phyloP scores from a whole-genome alignment of 2,888 invertebrate species.

The Escarpia spicata region DNA sequence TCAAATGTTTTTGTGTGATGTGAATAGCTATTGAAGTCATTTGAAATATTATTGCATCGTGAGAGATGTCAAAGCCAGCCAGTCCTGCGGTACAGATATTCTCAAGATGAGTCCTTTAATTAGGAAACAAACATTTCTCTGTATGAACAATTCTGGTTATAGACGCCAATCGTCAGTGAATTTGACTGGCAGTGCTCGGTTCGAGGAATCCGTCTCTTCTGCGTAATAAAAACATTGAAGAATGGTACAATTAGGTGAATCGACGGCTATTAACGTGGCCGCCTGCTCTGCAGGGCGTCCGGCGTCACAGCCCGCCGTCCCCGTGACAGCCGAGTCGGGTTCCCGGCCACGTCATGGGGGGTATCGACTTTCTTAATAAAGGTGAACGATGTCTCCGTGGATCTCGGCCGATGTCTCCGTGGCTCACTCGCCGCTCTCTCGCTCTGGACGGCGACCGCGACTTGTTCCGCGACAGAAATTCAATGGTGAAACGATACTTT shows the following conservation, averaged over 20 bases:
- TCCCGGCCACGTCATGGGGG: background rate
- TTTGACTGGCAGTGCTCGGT: background rate
- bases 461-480: background rate
- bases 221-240: background rate
- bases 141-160: background rate
- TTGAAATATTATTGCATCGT: background rate
- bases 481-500: background rate
- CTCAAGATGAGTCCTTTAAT: background rate
- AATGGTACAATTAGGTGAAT: background rate
- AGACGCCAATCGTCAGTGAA: background rate
- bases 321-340: background rate
- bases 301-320: background rate
- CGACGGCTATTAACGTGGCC: background rate
- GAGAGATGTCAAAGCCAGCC: background rate
- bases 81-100: background rate
- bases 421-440: background rate
- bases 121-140: background rate
- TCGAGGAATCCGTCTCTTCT: background rate
- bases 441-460: background rate
- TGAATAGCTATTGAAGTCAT: background rate
- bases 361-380: slow-evolving; percentile 11
- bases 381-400: background rate
- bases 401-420: background rate
- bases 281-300: background rate
- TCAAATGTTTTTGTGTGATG: background rate